Evolutionary conservation across 1,140 invertebrate species (phyloP).

Genomic region (Trichogramma pretiosum): DNA sequence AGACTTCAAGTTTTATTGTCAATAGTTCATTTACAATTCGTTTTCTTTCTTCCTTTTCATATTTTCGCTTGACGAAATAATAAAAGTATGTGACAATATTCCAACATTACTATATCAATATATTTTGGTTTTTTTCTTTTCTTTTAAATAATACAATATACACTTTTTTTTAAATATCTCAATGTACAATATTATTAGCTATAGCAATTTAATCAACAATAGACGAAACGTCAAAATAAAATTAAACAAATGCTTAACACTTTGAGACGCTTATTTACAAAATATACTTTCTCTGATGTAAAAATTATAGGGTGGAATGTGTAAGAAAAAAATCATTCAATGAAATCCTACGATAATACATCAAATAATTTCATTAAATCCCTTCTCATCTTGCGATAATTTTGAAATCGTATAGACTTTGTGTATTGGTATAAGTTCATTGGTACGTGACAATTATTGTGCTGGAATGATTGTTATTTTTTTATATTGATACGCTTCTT

Average conservation of each 20-base stretch:
- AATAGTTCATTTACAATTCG: too few species aligned
- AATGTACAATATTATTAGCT: too few species aligned
- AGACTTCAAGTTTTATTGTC: too few species aligned
- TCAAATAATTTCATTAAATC: conserved; percentile 1
- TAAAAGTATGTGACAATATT: too few species aligned
- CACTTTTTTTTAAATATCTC: too few species aligned
- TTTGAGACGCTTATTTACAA: conserved; percentile 10
- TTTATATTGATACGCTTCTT: too few species aligned
- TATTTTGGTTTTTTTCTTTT: too few species aligned
- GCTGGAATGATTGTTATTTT: conserved; percentile 10
- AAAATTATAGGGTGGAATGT: conserved; percentile 17
- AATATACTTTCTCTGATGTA: conserved; percentile 15
- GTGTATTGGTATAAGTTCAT: conserved; percentile 3
- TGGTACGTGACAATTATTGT: not conserved
- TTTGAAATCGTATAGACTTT: too few species aligned
- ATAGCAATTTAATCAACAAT: conserved; percentile 11
- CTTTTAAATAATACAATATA: conserved; percentile 10
- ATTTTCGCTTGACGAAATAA: too few species aligned
- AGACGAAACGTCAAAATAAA: conserved; percentile 5
- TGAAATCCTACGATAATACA: conserved; percentile 13
- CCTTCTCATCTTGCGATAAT: too few species aligned
- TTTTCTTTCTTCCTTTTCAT: too few species aligned
- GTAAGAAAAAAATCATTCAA: conserved; percentile 14
- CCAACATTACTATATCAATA: too few species aligned
- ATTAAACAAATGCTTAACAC: conserved; percentile 1